Conservation (phyloP, 2,888 invertebrate species). For the Limnephilus lunatus region DNA sequence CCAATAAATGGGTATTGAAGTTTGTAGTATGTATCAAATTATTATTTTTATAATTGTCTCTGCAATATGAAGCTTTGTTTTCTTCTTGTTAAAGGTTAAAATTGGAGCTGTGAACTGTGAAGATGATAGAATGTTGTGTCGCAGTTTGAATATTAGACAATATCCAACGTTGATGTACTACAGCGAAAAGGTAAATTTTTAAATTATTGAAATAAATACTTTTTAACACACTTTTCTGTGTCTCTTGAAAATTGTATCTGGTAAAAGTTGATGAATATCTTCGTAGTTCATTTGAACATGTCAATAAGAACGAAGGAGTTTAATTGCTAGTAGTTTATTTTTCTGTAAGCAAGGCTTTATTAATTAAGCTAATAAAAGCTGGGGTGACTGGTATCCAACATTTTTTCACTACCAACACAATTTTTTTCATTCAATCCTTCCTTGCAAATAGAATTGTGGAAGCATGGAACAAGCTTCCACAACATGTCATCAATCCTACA, state of each 20-base stretch:
- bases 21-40: background rate
- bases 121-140: conserved; percentile 88
- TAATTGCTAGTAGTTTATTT: background rate
- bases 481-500: too few species aligned
- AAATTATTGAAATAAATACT: too few species aligned
- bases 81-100: conserved; percentile 73
- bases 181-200: conserved; percentile 62
- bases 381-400: too few species aligned
- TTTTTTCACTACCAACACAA: too few species aligned
- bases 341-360: background rate
- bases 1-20: background rate
- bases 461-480: too few species aligned
- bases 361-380: background rate
- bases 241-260: background rate
- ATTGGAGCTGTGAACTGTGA: conserved; percentile 93
- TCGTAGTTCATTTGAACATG: background rate
- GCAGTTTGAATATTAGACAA: conserved; percentile 83
- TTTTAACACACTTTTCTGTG: background rate
- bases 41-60: background rate
- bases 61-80: background rate
- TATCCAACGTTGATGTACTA: conserved; percentile 88
- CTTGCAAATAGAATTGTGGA: too few species aligned
- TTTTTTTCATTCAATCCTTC: too few species aligned
- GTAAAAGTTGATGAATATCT: too few species aligned
- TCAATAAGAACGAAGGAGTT: background rate